A percentile compares a stretch with the other conserved stretches of the same genome.
Conservation (phyloP, 1,140 invertebrate genomes). For the Drosophila lini region DNA sequence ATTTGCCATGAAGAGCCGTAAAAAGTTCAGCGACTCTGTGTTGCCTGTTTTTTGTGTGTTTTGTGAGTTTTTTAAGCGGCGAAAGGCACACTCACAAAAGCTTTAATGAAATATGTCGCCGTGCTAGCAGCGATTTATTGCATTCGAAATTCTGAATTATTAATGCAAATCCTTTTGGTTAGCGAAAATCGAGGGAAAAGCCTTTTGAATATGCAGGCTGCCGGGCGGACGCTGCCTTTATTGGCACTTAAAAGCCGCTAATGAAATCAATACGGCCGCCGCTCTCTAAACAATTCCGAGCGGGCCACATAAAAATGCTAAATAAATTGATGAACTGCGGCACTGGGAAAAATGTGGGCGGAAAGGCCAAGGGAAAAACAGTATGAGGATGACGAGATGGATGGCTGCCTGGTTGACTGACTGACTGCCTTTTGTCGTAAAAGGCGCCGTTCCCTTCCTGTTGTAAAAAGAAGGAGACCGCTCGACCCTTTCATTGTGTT, state of each 20-base stretch:
- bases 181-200: not conserved
- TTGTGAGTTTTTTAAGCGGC: constrained; percentile 33
- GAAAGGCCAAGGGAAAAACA: constrained; percentile 14
- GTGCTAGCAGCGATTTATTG: constrained; percentile 40
- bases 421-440: constrained; percentile 50
- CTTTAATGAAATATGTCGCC: constrained; percentile 21
- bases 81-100: not conserved
- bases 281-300: constrained; percentile 62
- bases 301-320: constrained; percentile 67
- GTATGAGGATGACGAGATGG: constrained; percentile 34
- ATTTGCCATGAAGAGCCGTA: constrained; percentile 35
- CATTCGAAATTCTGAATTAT: constrained; percentile 31
- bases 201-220: constrained; percentile 34
- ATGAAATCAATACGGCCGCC: constrained; percentile 71
- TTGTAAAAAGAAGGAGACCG: constrained; percentile 39
- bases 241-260: constrained; percentile 69
- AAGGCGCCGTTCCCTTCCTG: constrained; percentile 50
- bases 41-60: constrained; percentile 2
- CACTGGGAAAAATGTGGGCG: constrained; percentile 45
- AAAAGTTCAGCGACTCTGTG: constrained; percentile 37
- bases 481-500: constrained; percentile 51
- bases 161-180: constrained; percentile 36
- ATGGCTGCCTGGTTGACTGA: constrained; percentile 25
- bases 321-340: constrained; percentile 78
- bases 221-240: constrained; percentile 32